phyloP scores from a whole-genome alignment of 2,888 invertebrate genomes.

The Saturnia japonica region DNA sequence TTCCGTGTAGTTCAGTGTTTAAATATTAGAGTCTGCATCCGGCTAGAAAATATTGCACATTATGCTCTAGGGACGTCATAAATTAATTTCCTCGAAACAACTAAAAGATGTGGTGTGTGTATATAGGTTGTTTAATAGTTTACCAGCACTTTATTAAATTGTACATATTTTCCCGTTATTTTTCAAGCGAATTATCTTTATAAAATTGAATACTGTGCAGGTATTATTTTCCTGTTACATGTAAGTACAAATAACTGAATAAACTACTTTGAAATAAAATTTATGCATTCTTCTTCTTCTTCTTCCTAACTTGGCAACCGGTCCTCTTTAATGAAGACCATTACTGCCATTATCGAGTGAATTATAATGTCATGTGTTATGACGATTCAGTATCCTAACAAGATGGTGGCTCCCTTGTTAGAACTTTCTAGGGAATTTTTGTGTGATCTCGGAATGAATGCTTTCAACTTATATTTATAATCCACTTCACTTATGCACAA shows the following conservation, averaged over 20 bases:
- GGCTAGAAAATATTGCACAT: conserved; percentile 19
- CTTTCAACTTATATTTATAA: too few relatives aligned
- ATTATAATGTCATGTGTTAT: too few relatives aligned
- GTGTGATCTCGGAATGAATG: too few relatives aligned
- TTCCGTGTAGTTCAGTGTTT: background rate
- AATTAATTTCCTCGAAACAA: conserved; percentile 47
- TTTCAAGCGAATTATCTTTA: conserved; percentile 3
- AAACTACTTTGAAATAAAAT: too few relatives aligned
- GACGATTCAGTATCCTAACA: too few relatives aligned
- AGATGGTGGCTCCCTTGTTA: too few relatives aligned
- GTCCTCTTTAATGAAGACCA: too few relatives aligned
- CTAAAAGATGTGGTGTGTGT: background rate
- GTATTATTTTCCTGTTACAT: conserved; percentile 20
- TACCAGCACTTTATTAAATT: conserved; percentile 17
- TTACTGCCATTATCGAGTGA: too few relatives aligned
- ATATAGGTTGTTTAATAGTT: conserved; percentile 27
- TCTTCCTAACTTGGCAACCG: too few relatives aligned
- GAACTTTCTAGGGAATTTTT: too few relatives aligned
- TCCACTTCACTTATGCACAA: too few relatives aligned
- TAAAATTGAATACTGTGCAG: background rate
- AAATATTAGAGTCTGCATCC: background rate
- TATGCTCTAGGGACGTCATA: conserved; percentile 37
- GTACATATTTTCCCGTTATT: conserved; percentile 14
- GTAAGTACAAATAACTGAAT: background rate
- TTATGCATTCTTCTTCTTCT: too few relatives aligned